phyloP scores from a whole-genome alignment of 2,113 vertebrate genomes.

The Felis chaus region DNA sequence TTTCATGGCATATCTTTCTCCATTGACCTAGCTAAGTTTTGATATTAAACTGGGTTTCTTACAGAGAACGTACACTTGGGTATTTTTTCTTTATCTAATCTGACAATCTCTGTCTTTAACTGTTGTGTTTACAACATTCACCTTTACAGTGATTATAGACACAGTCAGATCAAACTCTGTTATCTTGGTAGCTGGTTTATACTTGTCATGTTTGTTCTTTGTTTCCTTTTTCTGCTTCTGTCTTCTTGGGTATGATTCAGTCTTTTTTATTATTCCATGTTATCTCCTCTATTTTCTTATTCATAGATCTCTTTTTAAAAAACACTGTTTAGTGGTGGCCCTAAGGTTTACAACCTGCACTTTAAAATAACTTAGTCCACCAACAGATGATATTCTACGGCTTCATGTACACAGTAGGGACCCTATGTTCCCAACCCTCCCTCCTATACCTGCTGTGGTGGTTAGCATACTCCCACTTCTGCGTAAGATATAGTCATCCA shows the following conservation, averaged over 20 bases:
- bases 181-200: too few species aligned
- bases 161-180: background rate
- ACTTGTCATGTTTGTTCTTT: background rate
- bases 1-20: background rate
- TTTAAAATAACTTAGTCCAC: background rate
- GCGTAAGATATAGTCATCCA: accelerated
- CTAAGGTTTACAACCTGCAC: background rate
- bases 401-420: background rate
- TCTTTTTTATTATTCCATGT: background rate
- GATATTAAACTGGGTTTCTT: background rate
- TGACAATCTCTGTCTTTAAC: background rate
- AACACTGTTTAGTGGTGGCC: background rate
- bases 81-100: background rate
- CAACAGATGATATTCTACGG: background rate
- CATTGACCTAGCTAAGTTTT: background rate
- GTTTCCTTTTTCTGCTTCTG: background rate
- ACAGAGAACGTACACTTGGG: background rate
- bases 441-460: background rate
- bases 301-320: background rate
- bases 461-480: accelerated
- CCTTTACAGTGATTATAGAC: too few species aligned
- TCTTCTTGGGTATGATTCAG: background rate
- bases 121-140: background rate
- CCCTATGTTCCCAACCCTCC: background rate
- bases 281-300: background rate